A percentile compares a stretch with the other conserved stretches of the same genome.
Conservation (phyloP, 2,888 invertebrate species). For the Rhamnusium bicolor region DNA sequence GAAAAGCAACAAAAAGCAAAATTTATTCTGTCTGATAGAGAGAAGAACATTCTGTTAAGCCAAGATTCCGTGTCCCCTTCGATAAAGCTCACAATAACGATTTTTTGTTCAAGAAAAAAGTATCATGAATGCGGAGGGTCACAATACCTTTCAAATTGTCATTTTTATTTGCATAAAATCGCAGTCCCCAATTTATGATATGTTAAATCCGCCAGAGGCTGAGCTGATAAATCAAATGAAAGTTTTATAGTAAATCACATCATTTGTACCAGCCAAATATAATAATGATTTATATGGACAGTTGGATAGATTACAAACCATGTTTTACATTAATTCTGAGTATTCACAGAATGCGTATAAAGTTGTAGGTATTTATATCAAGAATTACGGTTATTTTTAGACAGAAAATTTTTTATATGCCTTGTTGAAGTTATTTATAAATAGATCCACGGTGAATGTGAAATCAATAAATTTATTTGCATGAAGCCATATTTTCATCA, state of each 20-base stretch:
- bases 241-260: slow-evolving; percentile 46
- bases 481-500: no score
- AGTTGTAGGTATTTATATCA: background rate
- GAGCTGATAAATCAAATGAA: slow-evolving; percentile 39
- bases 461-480: no score
- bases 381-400: no score
- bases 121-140: background rate
- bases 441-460: no score
- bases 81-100: slow-evolving; percentile 6
- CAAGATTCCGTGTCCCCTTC: background rate
- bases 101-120: slow-evolving; percentile 15
- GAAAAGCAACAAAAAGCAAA: background rate
- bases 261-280: slow-evolving; percentile 43
- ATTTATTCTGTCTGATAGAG: background rate
- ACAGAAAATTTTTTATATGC: no score
- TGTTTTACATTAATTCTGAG: slow-evolving; percentile 31
- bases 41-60: background rate
- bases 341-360: slow-evolving; percentile 8
- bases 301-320: slow-evolving; percentile 32
- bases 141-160: slow-evolving; percentile 22
- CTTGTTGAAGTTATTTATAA: no score
- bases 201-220: slow-evolving; percentile 41
- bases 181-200: slow-evolving; percentile 44
- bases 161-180: slow-evolving; percentile 42
- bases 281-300: slow-evolving; percentile 44